These are phyloP conservation scores for Eilema depressum DNA, from an alignment of 2,888 invertebrate genomes.

Conservation along the genomic window DNA sequence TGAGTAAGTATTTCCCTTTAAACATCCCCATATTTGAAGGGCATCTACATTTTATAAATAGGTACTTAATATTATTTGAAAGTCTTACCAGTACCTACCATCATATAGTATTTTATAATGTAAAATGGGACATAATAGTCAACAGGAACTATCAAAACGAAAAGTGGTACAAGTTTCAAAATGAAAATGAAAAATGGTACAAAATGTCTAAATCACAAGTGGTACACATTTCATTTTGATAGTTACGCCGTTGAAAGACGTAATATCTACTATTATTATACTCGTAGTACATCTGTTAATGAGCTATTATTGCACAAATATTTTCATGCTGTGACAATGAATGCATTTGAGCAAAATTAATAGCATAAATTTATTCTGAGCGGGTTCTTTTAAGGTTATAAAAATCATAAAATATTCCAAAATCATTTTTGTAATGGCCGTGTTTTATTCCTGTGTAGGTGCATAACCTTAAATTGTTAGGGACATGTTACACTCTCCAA, in stretches of 20 bases:
- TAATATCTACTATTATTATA: background rate
- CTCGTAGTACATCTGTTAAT: background rate
- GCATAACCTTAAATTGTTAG: too few relatives aligned
- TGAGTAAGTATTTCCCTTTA: background rate
- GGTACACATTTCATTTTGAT: background rate
- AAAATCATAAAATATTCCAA: too few relatives aligned
- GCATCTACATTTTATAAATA: background rate
- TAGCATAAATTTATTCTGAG: background rate
- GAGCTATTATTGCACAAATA: constrained; percentile 1
- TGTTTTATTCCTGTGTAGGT: too few relatives aligned
- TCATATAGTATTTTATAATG: background rate
- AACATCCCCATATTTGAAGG: background rate
- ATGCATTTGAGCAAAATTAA: background rate
- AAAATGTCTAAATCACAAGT: too few relatives aligned
- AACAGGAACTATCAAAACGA: background rate
- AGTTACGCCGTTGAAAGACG: background rate
- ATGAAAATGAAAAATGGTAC: too few relatives aligned
- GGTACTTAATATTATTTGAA: background rate
- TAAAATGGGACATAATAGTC: background rate
- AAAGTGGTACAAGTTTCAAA: too few relatives aligned
- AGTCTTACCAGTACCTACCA: background rate
- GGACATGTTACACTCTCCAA: too few relatives aligned
- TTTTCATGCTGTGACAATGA: background rate
- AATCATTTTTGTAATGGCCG: too few relatives aligned
- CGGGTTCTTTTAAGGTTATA: background rate